These are phyloP conservation scores for Alethe castanea DNA, from an alignment of 2,113 vertebrate genomes.

Conservation along the genomic window DNA sequence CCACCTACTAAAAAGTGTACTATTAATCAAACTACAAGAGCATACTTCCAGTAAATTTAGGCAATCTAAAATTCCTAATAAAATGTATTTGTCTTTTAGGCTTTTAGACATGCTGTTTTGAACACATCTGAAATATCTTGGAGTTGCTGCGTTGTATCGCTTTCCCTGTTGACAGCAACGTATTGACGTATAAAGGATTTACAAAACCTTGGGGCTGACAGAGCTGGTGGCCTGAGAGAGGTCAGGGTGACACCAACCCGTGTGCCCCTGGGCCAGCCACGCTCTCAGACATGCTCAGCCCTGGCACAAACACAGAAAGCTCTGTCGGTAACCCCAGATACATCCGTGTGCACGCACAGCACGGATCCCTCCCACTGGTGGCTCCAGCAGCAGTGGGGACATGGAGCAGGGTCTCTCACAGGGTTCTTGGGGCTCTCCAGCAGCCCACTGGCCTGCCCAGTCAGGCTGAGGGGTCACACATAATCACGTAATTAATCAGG, in stretches of 20 bases:
- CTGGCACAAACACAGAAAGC: rapidly evolving
- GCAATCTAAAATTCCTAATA: background rate
- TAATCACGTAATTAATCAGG: background rate
- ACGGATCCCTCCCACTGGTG: background rate
- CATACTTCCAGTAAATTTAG: background rate
- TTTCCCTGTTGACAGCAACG: background rate
- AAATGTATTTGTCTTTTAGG: background rate
- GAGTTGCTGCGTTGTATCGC: rapidly evolving
- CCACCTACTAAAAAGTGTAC: background rate
- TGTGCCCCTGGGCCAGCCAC: background rate
- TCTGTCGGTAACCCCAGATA: rapidly evolving
- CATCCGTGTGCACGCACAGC: rapidly evolving
- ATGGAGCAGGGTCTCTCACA: background rate
- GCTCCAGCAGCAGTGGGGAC: background rate
- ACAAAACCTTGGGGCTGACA: rapidly evolving
- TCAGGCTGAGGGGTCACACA: no score
- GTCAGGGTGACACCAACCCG: rapidly evolving
- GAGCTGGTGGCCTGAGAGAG: no score
- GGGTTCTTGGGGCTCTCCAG: background rate
- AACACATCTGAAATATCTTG: background rate
- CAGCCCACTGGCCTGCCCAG: background rate
- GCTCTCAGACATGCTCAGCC: rapidly evolving
- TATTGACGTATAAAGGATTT: background rate
- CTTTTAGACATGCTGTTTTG: background rate
- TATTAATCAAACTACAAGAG: background rate